Evolutionary conservation across 2,888 invertebrate species (phyloP).

Genomic region (Melanchra persicariae): DNA sequence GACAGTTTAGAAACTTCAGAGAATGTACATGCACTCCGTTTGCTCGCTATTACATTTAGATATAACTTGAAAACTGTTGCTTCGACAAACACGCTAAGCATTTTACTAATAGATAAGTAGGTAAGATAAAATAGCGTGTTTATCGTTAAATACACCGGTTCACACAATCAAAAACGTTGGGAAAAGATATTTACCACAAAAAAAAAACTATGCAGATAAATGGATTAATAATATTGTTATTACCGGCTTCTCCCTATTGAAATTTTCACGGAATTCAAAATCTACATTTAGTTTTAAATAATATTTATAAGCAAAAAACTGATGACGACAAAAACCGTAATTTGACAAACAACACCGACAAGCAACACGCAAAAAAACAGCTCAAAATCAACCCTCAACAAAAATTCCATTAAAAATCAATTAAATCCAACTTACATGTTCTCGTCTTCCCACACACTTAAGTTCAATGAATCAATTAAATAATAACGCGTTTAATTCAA

Average conservation of each 20-base stretch:
- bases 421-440: constrained; percentile 49
- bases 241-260: fast-evolving
- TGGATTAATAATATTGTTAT: fast-evolving
- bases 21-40: not conserved
- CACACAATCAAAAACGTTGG: too few species aligned
- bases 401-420: not conserved
- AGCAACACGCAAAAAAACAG: not conserved
- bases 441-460: constrained; percentile 53
- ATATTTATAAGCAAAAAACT: not conserved
- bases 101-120: not conserved
- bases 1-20: not conserved
- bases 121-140: not conserved
- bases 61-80: constrained; percentile 50
- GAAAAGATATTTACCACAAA: not conserved
- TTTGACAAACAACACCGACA: constrained; percentile 31
- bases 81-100: constrained; percentile 28
- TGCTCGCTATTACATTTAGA: constrained; percentile 33
- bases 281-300: not conserved
- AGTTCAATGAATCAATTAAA: constrained; percentile 45
- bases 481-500: constrained; percentile 52
- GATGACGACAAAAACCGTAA: constrained; percentile 29
- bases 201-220: not conserved
- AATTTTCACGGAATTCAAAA: not conserved
- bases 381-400: not conserved
- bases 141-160: not conserved